A percentile compares a stretch with the other conserved stretches of the same genome.
phyloP scores from a whole-genome alignment of 2,888 invertebrate genomes.

The Leptinotarsa rubiginosa region DNA sequence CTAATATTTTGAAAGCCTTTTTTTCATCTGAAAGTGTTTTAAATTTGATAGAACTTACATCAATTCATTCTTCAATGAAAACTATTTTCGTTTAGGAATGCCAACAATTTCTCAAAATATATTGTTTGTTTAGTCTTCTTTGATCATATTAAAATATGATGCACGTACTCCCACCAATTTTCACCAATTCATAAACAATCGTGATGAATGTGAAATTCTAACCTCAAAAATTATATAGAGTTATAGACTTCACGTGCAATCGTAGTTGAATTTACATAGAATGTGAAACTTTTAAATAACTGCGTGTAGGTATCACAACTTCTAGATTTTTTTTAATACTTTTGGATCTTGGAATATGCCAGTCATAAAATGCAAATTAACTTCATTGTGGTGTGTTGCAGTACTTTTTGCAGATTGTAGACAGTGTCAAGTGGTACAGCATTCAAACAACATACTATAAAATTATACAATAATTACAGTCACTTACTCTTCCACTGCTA shows the following conservation, averaged over 20 bases:
- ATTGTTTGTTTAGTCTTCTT: neutral
- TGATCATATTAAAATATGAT: slow-evolving; percentile 5
- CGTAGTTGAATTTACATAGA: neutral
- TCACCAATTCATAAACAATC: neutral
- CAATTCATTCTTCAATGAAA: neutral
- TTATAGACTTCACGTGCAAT: neutral
- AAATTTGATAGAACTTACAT: too few relatives aligned
- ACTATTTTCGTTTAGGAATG: neutral
- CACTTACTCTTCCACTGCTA: slow-evolving; percentile 36
- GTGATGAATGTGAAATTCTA: neutral
- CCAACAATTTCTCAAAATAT: neutral
- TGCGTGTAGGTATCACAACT: neutral
- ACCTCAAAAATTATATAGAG: neutral
- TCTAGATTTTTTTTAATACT: neutral
- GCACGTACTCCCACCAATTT: slow-evolving; percentile 6
- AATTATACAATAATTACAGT: neutral
- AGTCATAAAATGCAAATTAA: neutral
- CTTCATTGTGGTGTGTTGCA: neutral
- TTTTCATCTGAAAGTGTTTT: too few relatives aligned
- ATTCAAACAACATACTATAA: too few relatives aligned
- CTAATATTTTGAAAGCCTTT: too few relatives aligned
- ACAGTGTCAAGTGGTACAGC: neutral
- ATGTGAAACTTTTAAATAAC: neutral
- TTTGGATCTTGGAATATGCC: neutral
- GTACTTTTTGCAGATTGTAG: neutral